Conservation (phyloP, 2,113 vertebrate species). For the Etia nguti region DNA sequence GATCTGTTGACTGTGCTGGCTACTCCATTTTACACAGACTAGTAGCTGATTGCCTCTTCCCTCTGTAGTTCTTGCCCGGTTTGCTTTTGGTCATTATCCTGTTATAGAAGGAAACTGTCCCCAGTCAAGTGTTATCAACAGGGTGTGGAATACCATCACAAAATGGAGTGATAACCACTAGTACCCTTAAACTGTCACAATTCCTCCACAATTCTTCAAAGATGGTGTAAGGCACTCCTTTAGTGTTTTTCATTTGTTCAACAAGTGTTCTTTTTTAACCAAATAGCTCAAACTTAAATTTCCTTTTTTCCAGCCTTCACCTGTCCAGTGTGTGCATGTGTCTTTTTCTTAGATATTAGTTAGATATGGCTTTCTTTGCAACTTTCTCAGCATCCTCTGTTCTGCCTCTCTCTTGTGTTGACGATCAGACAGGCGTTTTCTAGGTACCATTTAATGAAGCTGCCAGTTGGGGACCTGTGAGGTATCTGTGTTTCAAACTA, state of each 20-base stretch:
- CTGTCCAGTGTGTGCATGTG: neutral
- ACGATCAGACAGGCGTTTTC: neutral
- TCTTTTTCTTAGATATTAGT: neutral
- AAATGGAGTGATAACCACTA: neutral
- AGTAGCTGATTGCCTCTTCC: neutral
- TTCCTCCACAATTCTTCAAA: neutral
- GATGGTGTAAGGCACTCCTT: neutral
- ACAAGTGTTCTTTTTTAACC: neutral
- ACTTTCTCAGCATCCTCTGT: neutral
- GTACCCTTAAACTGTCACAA: neutral
- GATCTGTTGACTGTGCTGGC: neutral
- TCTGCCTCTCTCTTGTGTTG: neutral
- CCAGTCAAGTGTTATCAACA: neutral
- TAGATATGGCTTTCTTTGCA: neutral
- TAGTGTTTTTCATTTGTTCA: neutral
- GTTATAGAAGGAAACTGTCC: neutral
- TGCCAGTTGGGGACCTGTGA: neutral
- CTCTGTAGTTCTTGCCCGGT: neutral
- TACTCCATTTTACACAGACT: neutral
- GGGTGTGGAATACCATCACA: neutral
- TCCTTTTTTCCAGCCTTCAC: neutral
- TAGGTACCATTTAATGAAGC: neutral
- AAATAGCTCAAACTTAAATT: neutral
- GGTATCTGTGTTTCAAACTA: neutral
- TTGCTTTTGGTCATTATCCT: neutral